Base-by-base conservation (phyloP, 2,113 vertebrate genomes). In the Pachycephala philippinensis region DNA sequence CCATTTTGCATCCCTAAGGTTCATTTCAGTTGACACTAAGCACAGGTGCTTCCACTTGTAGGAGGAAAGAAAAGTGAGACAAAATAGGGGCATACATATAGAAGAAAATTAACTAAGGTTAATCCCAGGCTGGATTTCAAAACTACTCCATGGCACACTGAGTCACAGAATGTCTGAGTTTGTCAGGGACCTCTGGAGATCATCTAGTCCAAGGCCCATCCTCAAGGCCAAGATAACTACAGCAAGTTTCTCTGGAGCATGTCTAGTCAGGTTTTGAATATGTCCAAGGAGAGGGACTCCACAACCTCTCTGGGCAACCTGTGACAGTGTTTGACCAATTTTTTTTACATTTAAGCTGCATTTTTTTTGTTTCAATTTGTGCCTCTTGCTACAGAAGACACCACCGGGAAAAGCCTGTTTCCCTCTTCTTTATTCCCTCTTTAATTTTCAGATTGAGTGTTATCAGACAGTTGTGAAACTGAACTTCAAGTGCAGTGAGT, bases 141-240 rank as follows among this genome's bases (percentile, higher is more conserved):
- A 79, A 50, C 9, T 24, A 10, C 49, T 40, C 13, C 35, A 31
- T 7, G 11, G 20, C 21, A 54, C 13, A 24, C 14, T 28, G 35
- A 16, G 24, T 49, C 61, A n/a, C 4, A 47, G 49, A 64, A 64
- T 31, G 35, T 27, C 35, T 65, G 68, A 76, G 24, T 26, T 49
- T 54, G 17, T 10, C 50, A 37, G 24, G 18, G 26, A 15, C 15
- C 15, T 71, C 63, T 33, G 52, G 35, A 66, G 22, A 56, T 33
- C 19, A 49, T 10, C 33, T 6, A 1, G 3, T 35, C 18, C 13
- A 70, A 50, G 8, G 3, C 5, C 10, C 1, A 8, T 77, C 14
- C 33, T 89, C 40, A 71, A 61, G 68, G 13, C 63, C 3, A 1
- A 26, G 7, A 33, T 40, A 44, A 11, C 33, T 61, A 28, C 11